A percentile compares a stretch with the other conserved stretches of the same genome.
Conservation (phyloP, 2,888 invertebrate genomes). For the Archips xylosteana region DNA sequence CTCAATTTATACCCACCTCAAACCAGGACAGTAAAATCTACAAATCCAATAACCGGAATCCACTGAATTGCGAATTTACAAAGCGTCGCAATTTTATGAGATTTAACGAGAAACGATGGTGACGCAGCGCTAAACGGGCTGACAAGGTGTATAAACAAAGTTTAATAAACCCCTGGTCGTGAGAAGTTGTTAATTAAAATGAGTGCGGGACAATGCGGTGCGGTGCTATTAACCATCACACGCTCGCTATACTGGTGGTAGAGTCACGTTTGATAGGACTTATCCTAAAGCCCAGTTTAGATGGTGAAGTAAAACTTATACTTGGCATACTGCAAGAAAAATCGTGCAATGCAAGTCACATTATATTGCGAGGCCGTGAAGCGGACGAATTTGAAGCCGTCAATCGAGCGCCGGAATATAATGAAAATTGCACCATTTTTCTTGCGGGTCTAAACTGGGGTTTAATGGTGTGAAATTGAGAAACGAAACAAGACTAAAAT, state of each 20-base stretch:
- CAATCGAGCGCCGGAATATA: no score
- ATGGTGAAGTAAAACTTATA: no score
- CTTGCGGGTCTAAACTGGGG: no score
- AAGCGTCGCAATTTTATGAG: constrained; percentile 20
- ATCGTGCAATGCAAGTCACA: no score
- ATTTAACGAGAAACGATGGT: constrained; percentile 34
- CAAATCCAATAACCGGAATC: constrained; percentile 30
- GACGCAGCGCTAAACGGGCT: constrained; percentile 15
- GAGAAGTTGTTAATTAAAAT: constrained; percentile 57
- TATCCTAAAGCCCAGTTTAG: background rate
- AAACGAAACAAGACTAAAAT: background rate
- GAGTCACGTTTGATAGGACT: constrained; percentile 10
- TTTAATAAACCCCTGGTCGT: constrained; percentile 53
- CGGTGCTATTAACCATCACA: constrained; percentile 43
- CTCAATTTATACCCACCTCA: background rate
- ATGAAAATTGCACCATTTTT: no score
- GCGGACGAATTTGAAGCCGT: no score
- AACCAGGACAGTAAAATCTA: background rate
- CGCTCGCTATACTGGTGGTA: constrained; percentile 33
- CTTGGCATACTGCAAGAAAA: no score
- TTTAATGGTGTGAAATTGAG: background rate
- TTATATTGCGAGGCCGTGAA: no score
- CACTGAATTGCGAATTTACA: constrained; percentile 31
- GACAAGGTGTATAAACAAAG: constrained; percentile 51
- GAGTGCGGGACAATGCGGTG: constrained; percentile 51